phyloP scores from a whole-genome alignment of 2,888 invertebrate genomes.

The Pachliopta kotzebuea region DNA sequence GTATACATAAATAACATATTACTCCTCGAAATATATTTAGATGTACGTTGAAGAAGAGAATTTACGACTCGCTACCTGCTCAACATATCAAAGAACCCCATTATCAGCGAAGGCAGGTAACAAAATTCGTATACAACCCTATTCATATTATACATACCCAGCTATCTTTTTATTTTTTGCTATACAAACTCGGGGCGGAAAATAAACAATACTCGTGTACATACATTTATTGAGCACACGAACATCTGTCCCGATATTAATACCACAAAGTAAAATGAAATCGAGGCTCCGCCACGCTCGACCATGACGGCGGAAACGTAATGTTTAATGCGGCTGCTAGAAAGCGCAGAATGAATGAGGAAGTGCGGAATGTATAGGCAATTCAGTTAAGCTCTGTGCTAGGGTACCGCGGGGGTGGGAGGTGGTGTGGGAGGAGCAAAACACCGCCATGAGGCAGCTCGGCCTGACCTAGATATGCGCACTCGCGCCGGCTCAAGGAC shows the following conservation, averaged over 20 bases:
- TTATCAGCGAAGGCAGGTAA: constrained; percentile 67
- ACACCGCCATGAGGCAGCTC: constrained; percentile 58
- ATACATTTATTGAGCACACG: constrained; percentile 37
- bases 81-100: constrained; percentile 47
- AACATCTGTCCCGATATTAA: constrained; percentile 41
- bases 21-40: not conserved
- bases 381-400: constrained; percentile 41
- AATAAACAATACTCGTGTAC: constrained; percentile 39
- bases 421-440: constrained; percentile 46
- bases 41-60: constrained; percentile 46
- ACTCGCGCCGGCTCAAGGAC: constrained; percentile 75
- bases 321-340: constrained; percentile 31
- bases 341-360: constrained; percentile 41
- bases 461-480: constrained; percentile 73
- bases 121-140: constrained; percentile 50
- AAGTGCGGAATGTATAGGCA: constrained; percentile 46
- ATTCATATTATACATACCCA: constrained; percentile 42
- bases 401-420: constrained; percentile 22
- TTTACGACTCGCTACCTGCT: constrained; percentile 67
- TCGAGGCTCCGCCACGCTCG: constrained; percentile 34
- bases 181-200: constrained; percentile 41
- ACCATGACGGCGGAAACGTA: constrained; percentile 36
- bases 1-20: not conserved
- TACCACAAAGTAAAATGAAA: constrained; percentile 21
- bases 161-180: constrained; percentile 43